Evolutionary conservation across 2,888 invertebrate genomes (phyloP).

Genomic region (Tromatobia lineatoria): DNA sequence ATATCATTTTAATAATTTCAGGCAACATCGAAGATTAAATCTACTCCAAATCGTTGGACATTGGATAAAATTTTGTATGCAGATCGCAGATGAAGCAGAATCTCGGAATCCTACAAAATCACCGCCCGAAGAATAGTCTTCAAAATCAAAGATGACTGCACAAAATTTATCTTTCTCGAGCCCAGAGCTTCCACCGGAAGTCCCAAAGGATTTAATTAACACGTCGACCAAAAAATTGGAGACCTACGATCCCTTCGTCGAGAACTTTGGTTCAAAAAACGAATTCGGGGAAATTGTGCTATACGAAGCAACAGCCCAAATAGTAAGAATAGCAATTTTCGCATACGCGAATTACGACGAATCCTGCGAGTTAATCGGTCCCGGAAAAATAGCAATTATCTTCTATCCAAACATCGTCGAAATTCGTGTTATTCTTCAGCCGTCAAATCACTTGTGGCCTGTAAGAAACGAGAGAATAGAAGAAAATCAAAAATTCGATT

Average conservation of each 20-base stretch:
- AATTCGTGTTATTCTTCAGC: conserved; percentile 11
- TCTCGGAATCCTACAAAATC: not conserved
- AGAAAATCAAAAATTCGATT: not conserved
- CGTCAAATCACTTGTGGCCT: conserved; percentile 1
- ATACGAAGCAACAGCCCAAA: not conserved
- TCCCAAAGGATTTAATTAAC: not conserved
- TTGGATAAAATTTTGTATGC: not conserved
- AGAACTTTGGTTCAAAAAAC: not conserved
- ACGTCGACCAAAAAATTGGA: not conserved
- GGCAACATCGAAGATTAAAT: not conserved
- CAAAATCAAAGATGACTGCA: not conserved
- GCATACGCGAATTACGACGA: conserved; percentile 21
- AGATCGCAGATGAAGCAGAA: not conserved
- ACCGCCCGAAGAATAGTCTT: not conserved
- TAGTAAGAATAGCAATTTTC: conserved; percentile 16
- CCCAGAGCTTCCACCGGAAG: not conserved
- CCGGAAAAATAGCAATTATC: conserved; percentile 22
- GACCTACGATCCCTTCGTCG: not conserved
- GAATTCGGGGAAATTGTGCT: not conserved
- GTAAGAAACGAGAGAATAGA: conserved; percentile 5
- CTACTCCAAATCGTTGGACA: not conserved
- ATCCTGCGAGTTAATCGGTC: conserved; percentile 14
- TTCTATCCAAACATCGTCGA: not conserved
- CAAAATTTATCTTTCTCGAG: not conserved
- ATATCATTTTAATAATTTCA: not conserved